phyloP scores from a whole-genome alignment of 1,140 invertebrate species.

The Drosophila watanabei region DNA sequence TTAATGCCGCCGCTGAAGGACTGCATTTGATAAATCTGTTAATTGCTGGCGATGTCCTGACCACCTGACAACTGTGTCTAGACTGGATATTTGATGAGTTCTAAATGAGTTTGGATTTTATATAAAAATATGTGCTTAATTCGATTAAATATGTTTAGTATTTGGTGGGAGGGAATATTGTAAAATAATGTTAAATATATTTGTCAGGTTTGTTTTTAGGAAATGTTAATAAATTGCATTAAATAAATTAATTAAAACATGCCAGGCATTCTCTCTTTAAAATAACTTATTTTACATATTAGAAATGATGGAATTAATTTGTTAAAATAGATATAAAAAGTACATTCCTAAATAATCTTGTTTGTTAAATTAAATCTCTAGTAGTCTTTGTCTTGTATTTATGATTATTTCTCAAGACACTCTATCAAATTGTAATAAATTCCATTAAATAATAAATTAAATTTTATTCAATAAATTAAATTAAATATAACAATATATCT shows the following conservation, averaged over 20 bases:
- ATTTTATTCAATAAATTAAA: no score
- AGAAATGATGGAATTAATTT: neutral
- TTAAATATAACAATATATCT: no score
- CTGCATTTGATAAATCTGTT: conserved; percentile 57
- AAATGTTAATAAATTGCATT: no score
- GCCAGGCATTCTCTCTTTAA: neutral
- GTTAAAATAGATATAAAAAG: neutral
- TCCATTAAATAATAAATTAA: no score
- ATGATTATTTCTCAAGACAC: neutral
- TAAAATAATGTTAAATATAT: no score
- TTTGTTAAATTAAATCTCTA: no score
- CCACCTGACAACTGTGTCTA: conserved; percentile 37
- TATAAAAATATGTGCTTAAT: neutral
- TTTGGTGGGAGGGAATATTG: neutral
- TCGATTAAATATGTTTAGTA: neutral
- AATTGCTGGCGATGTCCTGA: conserved; percentile 23
- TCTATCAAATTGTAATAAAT: no score
- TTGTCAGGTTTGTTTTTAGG: no score
- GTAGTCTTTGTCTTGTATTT: no score
- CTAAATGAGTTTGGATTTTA: neutral
- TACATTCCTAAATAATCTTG: no score
- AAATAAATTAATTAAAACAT: neutral
- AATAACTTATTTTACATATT: neutral
- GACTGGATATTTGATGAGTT: conserved; percentile 3
- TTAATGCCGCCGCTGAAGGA: conserved; percentile 24